Conservation (phyloP, 2,113 vertebrate species). For the Eublepharis macularius region DNA sequence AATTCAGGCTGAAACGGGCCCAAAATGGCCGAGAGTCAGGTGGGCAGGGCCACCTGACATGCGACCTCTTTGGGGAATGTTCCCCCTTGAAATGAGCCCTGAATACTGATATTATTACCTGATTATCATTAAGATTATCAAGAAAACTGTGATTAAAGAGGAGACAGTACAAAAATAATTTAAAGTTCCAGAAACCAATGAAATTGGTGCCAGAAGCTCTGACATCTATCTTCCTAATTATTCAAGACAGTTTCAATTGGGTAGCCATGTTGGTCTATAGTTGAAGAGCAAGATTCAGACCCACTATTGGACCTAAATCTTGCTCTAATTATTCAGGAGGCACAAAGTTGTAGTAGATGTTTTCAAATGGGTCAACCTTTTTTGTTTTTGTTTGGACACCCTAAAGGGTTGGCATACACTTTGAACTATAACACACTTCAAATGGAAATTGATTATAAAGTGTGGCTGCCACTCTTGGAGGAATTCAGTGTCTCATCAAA, state of each 20-base stretch:
- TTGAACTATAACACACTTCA: slow-evolving; percentile 59
- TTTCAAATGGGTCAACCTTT: slow-evolving; percentile 5
- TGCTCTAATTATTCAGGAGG: slow-evolving; percentile 32
- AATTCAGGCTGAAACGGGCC: too few relatives aligned
- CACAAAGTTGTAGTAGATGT: slow-evolving; percentile 35
- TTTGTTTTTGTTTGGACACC: slow-evolving; percentile 33
- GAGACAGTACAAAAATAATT: slow-evolving; percentile 17
- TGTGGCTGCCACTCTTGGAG: slow-evolving; percentile 33
- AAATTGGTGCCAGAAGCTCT: background rate
- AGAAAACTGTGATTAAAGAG: slow-evolving; percentile 1
- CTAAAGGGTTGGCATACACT: slow-evolving; percentile 49
- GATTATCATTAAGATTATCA: slow-evolving; percentile 33
- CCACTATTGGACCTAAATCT: too few relatives aligned
- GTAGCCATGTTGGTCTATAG: too few relatives aligned
- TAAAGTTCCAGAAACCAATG: slow-evolving; percentile 43
- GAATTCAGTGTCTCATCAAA: slow-evolving; percentile 49
- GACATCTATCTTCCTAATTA: slow-evolving; percentile 28
- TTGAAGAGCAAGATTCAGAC: too few relatives aligned
- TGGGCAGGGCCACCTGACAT: too few relatives aligned
- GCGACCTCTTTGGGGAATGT: too few relatives aligned
- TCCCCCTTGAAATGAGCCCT: too few relatives aligned
- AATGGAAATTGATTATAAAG: slow-evolving; percentile 52
- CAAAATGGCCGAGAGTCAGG: too few relatives aligned
- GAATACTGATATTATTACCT: background rate
- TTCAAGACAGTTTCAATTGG: too few relatives aligned